These are phyloP conservation scores for Chalcis sispes DNA, from an alignment of 2,888 invertebrate genomes.

Conservation along the genomic window DNA sequence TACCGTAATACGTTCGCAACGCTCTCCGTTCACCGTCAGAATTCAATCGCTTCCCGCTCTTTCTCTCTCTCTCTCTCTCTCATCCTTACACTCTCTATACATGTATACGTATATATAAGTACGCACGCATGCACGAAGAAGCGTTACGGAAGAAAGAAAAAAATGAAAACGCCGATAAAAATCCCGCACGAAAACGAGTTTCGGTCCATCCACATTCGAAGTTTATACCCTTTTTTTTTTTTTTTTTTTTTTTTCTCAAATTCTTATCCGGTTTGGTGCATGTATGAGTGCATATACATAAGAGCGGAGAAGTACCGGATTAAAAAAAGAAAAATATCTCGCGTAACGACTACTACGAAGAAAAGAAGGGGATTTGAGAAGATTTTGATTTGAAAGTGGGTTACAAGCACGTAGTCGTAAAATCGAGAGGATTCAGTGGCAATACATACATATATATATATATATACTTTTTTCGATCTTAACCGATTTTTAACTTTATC, in stretches of 20 bases:
- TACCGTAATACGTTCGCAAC: constrained; percentile 44
- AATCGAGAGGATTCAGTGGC: constrained; percentile 31
- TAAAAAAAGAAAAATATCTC: too few species aligned
- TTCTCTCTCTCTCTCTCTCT: constrained; percentile 16
- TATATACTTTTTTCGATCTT: too few species aligned
- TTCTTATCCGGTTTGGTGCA: too few species aligned
- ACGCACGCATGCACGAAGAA: background rate
- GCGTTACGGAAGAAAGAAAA: constrained; percentile 25
- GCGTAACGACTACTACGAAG: too few species aligned
- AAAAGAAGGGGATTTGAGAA: constrained; percentile 20
- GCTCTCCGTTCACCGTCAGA: background rate
- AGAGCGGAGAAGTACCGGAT: too few species aligned
- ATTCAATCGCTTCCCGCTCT: background rate
- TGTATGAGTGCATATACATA: too few species aligned
- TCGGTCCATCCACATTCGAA: too few species aligned
- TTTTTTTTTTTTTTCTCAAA: too few species aligned
- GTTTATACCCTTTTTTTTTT: too few species aligned
- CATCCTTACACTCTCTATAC: background rate
- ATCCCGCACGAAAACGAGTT: background rate
- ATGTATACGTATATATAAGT: background rate
- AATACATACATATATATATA: too few species aligned
- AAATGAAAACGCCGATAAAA: constrained; percentile 13
- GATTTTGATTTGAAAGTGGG: constrained; percentile 49
- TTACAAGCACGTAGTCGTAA: constrained; percentile 31
- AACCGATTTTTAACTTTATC: too few species aligned